These are phyloP conservation scores for Gymnodraco acuticeps DNA, from an alignment of 2,797 vertebrate species.

Conservation along the genomic window DNA sequence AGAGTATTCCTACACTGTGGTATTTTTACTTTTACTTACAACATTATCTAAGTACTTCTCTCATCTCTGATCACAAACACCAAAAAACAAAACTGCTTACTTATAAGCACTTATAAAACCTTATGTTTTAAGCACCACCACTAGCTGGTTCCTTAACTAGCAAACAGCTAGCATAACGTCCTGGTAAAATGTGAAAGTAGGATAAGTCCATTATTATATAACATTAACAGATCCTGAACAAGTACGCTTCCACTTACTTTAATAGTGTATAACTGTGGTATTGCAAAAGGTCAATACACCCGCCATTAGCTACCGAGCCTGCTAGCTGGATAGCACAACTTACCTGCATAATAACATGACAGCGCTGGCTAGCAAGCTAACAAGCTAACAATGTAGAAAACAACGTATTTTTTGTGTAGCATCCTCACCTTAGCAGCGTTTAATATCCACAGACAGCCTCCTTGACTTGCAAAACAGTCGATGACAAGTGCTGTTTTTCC, in stretches of 20 bases:
- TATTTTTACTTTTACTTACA: too few species aligned
- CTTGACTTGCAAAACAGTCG: conserved; percentile 6
- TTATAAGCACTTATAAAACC: too few species aligned
- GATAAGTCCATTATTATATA: background rate
- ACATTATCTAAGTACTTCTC: too few species aligned
- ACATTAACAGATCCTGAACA: background rate
- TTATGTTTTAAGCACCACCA: background rate
- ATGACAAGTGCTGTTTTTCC: conserved; percentile 38
- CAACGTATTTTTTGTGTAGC: background rate
- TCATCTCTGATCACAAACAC: too few species aligned
- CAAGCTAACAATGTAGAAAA: conserved; percentile 12
- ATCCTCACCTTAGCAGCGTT: conserved; percentile 55
- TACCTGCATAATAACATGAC: conserved; percentile 73
- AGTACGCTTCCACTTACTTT: background rate
- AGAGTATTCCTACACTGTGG: too few species aligned
- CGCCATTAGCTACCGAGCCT: conserved; percentile 32
- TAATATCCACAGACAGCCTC: conserved; percentile 20
- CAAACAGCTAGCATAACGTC: conserved; percentile 43
- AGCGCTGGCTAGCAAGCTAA: conserved; percentile 58
- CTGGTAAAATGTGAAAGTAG: background rate
- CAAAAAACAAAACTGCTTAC: too few species aligned
- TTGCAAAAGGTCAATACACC: conserved; percentile 25
- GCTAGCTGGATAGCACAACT: conserved; percentile 66
- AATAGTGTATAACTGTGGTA: background rate
- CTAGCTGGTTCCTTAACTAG: conserved; percentile 29